Evolutionary conservation across 2,113 vertebrate genomes (phyloP).

Genomic region (Columba livia): DNA sequence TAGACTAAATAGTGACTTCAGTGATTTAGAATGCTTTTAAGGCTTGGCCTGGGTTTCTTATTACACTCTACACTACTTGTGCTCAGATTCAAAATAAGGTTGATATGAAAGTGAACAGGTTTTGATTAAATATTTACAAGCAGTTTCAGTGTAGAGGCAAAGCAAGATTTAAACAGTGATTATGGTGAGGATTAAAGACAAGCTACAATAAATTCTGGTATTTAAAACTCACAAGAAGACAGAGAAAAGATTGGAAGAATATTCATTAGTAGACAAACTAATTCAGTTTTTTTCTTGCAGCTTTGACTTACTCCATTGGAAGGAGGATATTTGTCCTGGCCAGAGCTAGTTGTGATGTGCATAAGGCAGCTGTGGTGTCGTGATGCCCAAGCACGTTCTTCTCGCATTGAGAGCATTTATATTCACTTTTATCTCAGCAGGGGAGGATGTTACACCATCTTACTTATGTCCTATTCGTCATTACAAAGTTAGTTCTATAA

Average conservation of each 20-base stretch:
- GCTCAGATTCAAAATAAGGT: constrained; percentile 7
- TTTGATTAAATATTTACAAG: constrained; percentile 1
- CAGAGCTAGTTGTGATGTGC: not conserved
- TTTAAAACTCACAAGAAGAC: not conserved
- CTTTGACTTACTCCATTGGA: not conserved
- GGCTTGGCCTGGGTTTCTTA: constrained; percentile 34
- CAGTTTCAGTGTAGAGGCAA: not conserved
- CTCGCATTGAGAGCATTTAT: not conserved
- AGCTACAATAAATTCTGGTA: not conserved
- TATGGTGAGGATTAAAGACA: not conserved
- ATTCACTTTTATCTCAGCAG: not conserved
- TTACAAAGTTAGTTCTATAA: not conserved
- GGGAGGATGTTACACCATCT: not conserved
- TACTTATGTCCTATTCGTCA: not conserved
- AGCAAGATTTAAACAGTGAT: not conserved
- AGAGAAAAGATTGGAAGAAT: not conserved
- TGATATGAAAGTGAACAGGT: not conserved
- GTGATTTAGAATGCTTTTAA: constrained; percentile 66
- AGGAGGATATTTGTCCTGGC: not conserved
- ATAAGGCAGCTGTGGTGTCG: not conserved
- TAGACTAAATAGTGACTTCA: constrained; percentile 72
- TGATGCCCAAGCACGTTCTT: not conserved
- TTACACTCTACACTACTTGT: not conserved
- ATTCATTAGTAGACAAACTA: not conserved
- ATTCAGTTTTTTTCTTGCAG: not conserved